Evolutionary conservation across 1,140 invertebrate species (phyloP), one percentile per base, ranked within the genome.

Genomic region (Drosophila oshimai): DNA sequence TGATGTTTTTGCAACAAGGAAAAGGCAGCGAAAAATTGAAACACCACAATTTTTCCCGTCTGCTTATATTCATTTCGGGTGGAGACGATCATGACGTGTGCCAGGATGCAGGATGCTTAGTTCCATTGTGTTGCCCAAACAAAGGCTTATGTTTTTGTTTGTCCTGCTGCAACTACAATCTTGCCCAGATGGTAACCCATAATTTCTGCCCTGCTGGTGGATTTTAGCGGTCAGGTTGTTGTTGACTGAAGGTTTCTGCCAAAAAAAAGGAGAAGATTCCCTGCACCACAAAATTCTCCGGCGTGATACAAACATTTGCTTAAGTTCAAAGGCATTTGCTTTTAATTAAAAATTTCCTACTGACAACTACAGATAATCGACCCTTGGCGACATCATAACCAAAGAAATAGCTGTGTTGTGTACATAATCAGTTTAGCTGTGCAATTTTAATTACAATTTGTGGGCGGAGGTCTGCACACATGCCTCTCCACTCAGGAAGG

Each of bases 391-490:
- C 47, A 54, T 24, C 49, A 28, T 37, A 36, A 54, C 36, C 47
- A 61, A 61, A 39, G 24, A 64, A 65, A 65, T 65, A 26, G 42
- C 58, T 65, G 42, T 65, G 65, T 65, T 49, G 72, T 58, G 61
- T 65, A 57, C 55, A 84, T 80, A 84, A 84, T 84, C 80, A 84
- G 86, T 84, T 84, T 83, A 65, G 71, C 80, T 75, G 76, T 80
- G 80, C 80, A 84, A 86, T 84, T 84, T 84, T 84, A 84, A 84
- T 84, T 86, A 84, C 80, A 84, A 84, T 55, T 73, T 86, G 80
- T 75, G 80, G 80, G 80, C 71, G 75, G 74, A n/a, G 79, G 77
- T 84, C 78, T 78, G 61, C 46, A 50, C 18, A 58, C 62, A 55
- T 50, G 73, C 9, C 44, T n/a, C n/a, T n/a, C 15, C 42, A n/a